Base-by-base conservation (phyloP, 2,797 vertebrate species). In the Sparus aurata region DNA sequence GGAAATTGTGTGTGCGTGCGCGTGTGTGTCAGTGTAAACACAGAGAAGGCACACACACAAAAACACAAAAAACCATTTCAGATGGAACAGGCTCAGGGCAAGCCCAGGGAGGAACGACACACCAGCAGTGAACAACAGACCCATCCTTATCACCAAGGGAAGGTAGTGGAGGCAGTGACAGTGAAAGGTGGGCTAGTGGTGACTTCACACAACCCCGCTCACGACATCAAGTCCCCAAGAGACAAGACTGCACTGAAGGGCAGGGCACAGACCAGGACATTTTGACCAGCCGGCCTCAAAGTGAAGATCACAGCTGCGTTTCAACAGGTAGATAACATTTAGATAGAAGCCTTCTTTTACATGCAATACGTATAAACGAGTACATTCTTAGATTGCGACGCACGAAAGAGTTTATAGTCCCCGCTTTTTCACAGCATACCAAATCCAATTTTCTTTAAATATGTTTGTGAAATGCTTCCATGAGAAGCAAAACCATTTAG, bases 181-280 rank as follows among this genome's bases (percentile, higher is more conserved):
- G 65, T 47, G 27, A 82, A 78, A 87, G 73, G 60, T 73, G 68
- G 67, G 30, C 52, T 80, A 68, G 18, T 58, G 55, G 71, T 75
- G 76, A 70, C 76, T 74, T 74, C 71, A 79, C 69, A 68, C 45
- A 64, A 53, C 43, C 38, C 23, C 41, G 41, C 72, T 81, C 70
- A 75, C 68, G 82, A 69, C 54, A 38, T 43, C 8, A 2, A 79
- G 74, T 84, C 38, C 75, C 71, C 68, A 34, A 13, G 66, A 85
- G 80, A 80, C 65, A 47, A 80, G 70, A 59, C 27, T 1, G 34
- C 65, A 55, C n/a, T 61, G 61, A 67, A 73, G 63, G 67, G 54
- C 62, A 79, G 50, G 43, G 49, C 64, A 71, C 34, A 69, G 52
- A 60, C 16, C 34, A 50, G 61, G 49, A 68, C 23, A 62, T 68